A percentile compares a stretch with the other conserved stretches of the same genome.
Evolutionary conservation across 2,888 invertebrate genomes (phyloP).

Genomic region (Lasioglossum marginatum): DNA sequence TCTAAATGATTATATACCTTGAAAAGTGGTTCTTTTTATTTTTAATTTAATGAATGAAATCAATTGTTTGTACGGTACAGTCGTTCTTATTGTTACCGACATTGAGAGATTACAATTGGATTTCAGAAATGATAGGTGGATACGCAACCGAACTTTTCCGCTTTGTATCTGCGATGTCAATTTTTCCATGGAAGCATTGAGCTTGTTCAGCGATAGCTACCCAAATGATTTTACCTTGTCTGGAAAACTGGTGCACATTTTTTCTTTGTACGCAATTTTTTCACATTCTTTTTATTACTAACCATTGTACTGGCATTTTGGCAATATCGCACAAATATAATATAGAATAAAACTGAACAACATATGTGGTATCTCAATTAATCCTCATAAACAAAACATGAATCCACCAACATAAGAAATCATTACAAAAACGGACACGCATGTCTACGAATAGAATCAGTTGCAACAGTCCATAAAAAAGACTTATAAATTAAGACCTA

Average conservation of each 20-base stretch:
- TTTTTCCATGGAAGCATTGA: slow-evolving; percentile 54
- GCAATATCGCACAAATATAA: slow-evolving; percentile 80
- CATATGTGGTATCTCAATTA: slow-evolving; percentile 47
- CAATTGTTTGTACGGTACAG: slow-evolving; percentile 2
- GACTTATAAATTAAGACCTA: not conserved
- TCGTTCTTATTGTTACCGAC: slow-evolving; percentile 5
- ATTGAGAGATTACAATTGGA: not conserved
- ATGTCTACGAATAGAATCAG: not conserved
- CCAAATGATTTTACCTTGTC: slow-evolving; percentile 58
- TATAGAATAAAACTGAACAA: slow-evolving; percentile 64
- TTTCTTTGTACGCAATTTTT: slow-evolving; percentile 74
- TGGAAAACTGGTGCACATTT: slow-evolving; percentile 74
- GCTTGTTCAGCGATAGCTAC: slow-evolving; percentile 48
- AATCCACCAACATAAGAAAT: not conserved
- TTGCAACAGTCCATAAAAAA: not conserved
- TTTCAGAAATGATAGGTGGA: slow-evolving; percentile 31
- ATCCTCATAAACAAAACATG: slow-evolving; percentile 28
- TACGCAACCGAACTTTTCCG: slow-evolving; percentile 24
- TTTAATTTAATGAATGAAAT: not conserved
- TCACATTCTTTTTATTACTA: slow-evolving; percentile 73
- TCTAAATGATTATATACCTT: slow-evolving; percentile 6
- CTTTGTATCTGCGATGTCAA: not conserved
- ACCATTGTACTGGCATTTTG: slow-evolving; percentile 79
- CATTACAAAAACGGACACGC: not conserved
- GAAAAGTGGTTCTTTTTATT: not conserved